phyloP scores from a whole-genome alignment of 2,113 vertebrate genomes.

The Oreochromis tanganicae region DNA sequence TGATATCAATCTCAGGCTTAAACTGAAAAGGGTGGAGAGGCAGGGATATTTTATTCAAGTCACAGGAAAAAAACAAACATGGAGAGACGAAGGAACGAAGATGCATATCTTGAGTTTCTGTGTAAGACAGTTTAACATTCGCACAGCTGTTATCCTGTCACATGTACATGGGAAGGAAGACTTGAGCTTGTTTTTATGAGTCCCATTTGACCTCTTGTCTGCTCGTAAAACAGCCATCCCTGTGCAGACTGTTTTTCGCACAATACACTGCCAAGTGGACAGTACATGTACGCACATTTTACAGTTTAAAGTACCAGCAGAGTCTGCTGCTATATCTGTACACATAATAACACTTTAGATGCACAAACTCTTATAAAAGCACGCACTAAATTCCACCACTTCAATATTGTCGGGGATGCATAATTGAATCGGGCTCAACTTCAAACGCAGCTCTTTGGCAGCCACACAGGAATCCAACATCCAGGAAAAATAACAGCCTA shows the following conservation, averaged over 20 bases:
- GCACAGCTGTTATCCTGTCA: conserved; percentile 54
- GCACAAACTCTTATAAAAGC: conserved; percentile 11
- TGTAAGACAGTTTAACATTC: conserved; percentile 38
- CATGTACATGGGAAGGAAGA: conserved; percentile 51
- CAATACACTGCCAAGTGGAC: background rate
- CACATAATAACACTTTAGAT: background rate
- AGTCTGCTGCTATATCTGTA: background rate
- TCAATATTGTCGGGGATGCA: conserved; percentile 9
- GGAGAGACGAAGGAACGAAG: background rate
- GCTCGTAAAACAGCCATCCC: conserved; percentile 43
- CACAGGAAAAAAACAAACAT: background rate
- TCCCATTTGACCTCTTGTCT: conserved; percentile 28
- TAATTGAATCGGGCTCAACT: conserved; percentile 36
- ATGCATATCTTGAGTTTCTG: background rate
- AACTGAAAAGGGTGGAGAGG: background rate
- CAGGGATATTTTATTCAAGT: background rate
- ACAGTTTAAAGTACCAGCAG: background rate
- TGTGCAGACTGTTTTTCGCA: background rate
- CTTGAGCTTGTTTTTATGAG: conserved; percentile 38
- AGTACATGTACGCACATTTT: background rate
- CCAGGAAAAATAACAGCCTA: conserved; percentile 38
- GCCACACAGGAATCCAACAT: conserved; percentile 38
- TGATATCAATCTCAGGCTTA: conserved; percentile 4
- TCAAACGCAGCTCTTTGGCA: conserved; percentile 53
- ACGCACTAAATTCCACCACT: conserved; percentile 18